These are phyloP conservation scores for Micrastur ruficollis DNA, from an alignment of 2,797 vertebrate species.

Conservation along the genomic window DNA sequence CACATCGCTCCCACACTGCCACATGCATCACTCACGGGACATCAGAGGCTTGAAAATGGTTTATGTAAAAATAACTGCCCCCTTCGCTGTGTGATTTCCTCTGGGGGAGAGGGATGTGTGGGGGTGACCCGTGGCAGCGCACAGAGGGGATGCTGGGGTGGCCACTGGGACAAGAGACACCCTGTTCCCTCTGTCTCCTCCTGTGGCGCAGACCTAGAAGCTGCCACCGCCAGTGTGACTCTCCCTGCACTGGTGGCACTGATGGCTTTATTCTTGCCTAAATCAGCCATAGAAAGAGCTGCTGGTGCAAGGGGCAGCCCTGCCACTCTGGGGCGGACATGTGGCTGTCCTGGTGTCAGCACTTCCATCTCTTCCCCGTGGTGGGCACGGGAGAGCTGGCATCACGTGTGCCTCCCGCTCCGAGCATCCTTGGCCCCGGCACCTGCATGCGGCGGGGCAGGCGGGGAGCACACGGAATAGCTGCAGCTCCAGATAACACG, in stretches of 20 bases:
- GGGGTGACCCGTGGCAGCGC: background rate
- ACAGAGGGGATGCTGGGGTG: accelerated
- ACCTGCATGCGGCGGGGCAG: background rate
- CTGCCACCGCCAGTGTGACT: background rate
- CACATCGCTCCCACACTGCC: background rate
- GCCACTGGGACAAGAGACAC: background rate
- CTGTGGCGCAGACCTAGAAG: background rate
- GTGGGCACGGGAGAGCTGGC: background rate
- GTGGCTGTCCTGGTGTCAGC: background rate
- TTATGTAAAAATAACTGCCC: background rate
- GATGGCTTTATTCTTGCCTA: background rate
- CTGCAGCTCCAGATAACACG: conserved; percentile 23
- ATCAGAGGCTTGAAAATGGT: background rate
- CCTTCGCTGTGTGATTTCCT: background rate
- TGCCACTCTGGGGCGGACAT: accelerated
- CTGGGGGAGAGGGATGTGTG: accelerated
- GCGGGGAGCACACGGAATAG: background rate
- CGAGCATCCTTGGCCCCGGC: background rate
- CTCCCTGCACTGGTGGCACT: background rate
- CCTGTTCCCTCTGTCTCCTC: background rate
- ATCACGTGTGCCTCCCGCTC: background rate
- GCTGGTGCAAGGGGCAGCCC: accelerated
- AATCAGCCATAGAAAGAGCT: background rate
- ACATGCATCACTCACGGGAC: background rate
- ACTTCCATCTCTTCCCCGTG: background rate